Evolutionary conservation across 2,797 vertebrate genomes (phyloP).

Genomic region (Monodelphis domestica): DNA sequence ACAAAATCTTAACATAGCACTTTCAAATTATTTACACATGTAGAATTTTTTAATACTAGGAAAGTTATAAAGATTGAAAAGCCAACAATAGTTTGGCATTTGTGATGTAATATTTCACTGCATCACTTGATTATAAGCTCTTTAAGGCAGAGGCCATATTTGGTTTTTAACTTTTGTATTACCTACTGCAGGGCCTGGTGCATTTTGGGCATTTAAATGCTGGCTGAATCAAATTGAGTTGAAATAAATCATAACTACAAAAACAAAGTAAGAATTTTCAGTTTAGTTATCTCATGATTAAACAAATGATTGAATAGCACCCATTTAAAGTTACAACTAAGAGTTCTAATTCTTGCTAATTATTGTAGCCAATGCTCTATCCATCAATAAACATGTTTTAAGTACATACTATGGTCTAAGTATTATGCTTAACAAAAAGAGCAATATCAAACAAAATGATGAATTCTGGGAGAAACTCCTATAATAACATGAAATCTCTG

Average conservation of each 20-base stretch:
- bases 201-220: not conserved
- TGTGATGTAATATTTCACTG: not conserved
- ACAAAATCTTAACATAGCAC: not conserved
- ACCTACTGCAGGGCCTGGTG: not conserved
- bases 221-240: not conserved
- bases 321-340: constrained; percentile 68
- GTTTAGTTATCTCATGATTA: constrained; percentile 65
- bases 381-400: constrained; percentile 62
- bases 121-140: not conserved
- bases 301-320: constrained; percentile 31
- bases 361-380: constrained; percentile 45
- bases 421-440: constrained; percentile 31
- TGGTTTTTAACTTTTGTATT: not conserved
- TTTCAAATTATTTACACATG: constrained; percentile 9
- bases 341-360: constrained; percentile 74
- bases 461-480: constrained; percentile 30
- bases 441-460: constrained; percentile 12
- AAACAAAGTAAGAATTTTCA: constrained; percentile 52
- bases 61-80: not conserved
- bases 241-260: constrained; percentile 34
- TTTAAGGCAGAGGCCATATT: not conserved
- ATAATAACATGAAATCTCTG: constrained; percentile 62
- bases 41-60: not conserved
- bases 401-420: not conserved
- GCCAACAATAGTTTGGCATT: not conserved